Evolutionary conservation across 1,140 invertebrate genomes (phyloP).

Genomic region (Anastrepha obliqua): DNA sequence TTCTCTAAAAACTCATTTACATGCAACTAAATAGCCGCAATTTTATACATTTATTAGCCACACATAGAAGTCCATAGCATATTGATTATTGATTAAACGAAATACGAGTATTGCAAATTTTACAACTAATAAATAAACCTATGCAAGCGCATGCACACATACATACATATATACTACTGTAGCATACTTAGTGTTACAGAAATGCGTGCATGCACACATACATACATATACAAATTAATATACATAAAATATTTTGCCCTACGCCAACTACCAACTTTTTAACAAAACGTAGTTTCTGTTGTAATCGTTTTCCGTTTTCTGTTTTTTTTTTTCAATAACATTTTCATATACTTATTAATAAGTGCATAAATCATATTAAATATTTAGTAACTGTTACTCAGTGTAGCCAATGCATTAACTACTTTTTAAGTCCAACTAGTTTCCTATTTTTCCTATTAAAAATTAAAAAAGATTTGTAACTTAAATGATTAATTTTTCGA

Average conservation of each 20-base stretch:
- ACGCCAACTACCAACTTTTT: not conserved
- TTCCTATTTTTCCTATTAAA: constrained; percentile 59
- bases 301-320: not conserved
- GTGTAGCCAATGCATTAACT: constrained; percentile 59
- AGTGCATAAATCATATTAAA: not conserved
- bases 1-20: not conserved
- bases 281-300: constrained; percentile 18
- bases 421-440: constrained; percentile 61
- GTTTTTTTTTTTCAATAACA: not conserved
- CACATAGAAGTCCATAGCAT: not conserved
- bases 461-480: constrained; percentile 45
- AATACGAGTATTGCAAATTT: no score
- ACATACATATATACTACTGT: no score
- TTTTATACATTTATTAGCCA: not conserved
- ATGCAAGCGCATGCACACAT: not conserved
- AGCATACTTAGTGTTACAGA: no score
- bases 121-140: not conserved
- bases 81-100: not conserved
- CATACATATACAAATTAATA: not conserved
- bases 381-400: constrained; percentile 14
- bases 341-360: no score
- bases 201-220: not conserved
- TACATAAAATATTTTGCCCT: not conserved
- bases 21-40: not conserved
- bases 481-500: constrained; percentile 15